Percentiles rank a stretch among this genome's conserved stretches.
phyloP scores from a whole-genome alignment of 2,113 vertebrate genomes.

The Mobula hypostoma region DNA sequence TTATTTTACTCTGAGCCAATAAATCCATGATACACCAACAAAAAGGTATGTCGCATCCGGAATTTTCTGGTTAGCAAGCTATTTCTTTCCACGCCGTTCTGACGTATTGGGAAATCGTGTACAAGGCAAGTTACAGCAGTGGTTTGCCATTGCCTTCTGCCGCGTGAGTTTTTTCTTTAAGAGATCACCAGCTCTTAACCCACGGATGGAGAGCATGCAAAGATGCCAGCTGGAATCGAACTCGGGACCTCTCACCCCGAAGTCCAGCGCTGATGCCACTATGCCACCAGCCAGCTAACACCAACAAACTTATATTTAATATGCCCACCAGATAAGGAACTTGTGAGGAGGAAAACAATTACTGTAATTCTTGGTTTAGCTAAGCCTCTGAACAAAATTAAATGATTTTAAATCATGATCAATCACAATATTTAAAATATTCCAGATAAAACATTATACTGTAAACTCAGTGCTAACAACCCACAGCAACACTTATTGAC shows the following conservation, averaged over 20 bases:
- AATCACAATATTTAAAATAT: background rate
- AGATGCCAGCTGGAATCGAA: no score
- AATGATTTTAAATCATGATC: background rate
- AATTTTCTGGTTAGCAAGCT: no score
- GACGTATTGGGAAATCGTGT: no score
- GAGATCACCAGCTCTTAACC: no score
- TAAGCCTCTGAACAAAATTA: background rate
- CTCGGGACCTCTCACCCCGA: no score
- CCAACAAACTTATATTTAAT: background rate
- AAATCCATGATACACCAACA: background rate
- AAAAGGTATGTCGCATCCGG: background rate
- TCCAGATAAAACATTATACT: background rate
- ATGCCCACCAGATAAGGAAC: background rate
- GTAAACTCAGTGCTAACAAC: background rate
- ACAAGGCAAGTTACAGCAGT: no score
- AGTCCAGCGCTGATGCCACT: no score
- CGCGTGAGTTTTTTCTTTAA: no score
- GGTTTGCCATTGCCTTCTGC: no score
- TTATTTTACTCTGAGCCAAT: background rate
- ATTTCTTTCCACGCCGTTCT: no score
- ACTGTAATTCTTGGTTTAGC: background rate
- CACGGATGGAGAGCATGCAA: no score
- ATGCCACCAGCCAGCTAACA: background rate
- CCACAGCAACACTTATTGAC: background rate
- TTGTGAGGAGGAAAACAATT: background rate